Base-by-base conservation (phyloP, 1,140 invertebrate species). In the Drosophila mayri region DNA sequence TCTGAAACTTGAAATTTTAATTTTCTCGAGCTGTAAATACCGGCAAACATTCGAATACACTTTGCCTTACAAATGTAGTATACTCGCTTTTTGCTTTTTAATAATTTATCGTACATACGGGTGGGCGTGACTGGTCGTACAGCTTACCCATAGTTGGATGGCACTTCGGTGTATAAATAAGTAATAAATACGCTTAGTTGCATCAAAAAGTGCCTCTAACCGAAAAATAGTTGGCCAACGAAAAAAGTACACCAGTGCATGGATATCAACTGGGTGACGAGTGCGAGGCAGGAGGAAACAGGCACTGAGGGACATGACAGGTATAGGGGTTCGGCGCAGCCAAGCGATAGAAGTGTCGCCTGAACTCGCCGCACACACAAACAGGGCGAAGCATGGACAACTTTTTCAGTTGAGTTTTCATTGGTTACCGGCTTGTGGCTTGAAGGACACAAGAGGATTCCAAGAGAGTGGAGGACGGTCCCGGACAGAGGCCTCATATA, bases 131-230 rank as follows among this genome's bases (percentile, higher is more conserved):
- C 50, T 49, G 76, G 52, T 54, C 41, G 61, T 44, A 61, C 59
- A 71, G 57, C 32, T 49, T 70, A 47, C 67, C 47, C 82, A 63
- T 35, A 59, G 52, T 68, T 67, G 63, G 76, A 83, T 88, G 76
- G 60, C 79, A 80, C 84, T 88, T 83, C 47, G 49, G 67, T 74
- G 40, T 74, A 81, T 88, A 90, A 88, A 88, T 88, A 88, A 88
- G 85, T 88, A 88, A 90, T 90, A 90, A 90, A 88, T 85, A 80
- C 81, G 85, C 85, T 88, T 90, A 88, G 85, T 81, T 88, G 81
- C 77, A 90, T 85, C 81, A 90, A 76, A 85, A 81, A 88, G 84
- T 88, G 79, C 71, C 85, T 85, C 73, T 78, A 81, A 75, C 81
- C 85, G 70, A 88, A 90, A 88, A 90, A 90, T 90, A 90, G 85